Base-by-base conservation (phyloP, 1,140 invertebrate species). In the Onthophagus taurus region DNA sequence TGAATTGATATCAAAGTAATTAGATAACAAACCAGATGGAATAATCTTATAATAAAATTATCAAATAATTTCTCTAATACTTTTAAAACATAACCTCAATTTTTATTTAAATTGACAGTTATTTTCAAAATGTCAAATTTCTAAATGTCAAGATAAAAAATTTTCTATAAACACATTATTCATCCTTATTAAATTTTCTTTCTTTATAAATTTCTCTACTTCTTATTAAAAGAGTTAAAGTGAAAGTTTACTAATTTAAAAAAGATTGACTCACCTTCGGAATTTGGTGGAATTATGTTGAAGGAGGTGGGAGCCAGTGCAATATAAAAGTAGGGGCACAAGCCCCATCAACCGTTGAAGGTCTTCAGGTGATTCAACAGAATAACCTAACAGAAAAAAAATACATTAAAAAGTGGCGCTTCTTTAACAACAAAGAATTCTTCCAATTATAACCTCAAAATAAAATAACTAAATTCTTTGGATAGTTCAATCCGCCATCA, bases 221-320 rank as follows among this genome's bases (percentile, higher is more conserved):
- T 33, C 8, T 33, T 33, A 13, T 33, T 33, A 1, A 3, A 33
- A 17, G 13, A 33, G 14, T 33, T 33, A 33, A 14, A 17, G 14
- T 14, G n/a, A 3, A 2, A 14, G 9, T 4, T 4, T n/a, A 33
- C 9, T 17, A 26, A 26, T 4, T 9, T 30, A 30, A 29, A 30
- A 20, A 5, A 14, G 17, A 42, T 14, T 8, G 20, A 53, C 56
- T 59, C 50, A 64, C 62, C 62, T 63, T 64, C 62, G 60, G 58
- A 54, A 54, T 64, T 60, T 63, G 63, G 50, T 52, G 60, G 62
- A 59, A 59, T 64, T 61, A 64, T 64, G 57, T 59, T 64, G 60
- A 60, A 61, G 51, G 62, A 64, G 51, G 62, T 64, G 48, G 62
- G 62, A 64, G 62, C 62, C 62, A 64, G 62, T 57, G 62, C 62